Evolutionary conservation across 2,113 vertebrate genomes (phyloP).

Genomic region (Vombatus ursinus): DNA sequence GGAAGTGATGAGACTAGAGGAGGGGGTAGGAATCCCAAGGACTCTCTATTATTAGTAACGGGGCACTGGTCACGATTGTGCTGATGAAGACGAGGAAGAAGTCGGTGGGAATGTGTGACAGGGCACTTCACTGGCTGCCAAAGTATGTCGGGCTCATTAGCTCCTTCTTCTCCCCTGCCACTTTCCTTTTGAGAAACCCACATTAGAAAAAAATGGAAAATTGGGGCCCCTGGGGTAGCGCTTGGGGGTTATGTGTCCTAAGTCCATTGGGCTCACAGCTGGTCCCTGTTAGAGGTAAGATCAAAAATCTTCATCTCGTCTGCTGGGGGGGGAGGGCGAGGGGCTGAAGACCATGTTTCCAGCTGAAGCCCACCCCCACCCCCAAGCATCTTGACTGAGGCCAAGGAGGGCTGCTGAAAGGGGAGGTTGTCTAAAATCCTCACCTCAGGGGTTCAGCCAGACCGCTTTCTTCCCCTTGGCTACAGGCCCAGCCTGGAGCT

Average conservation of each 20-base stretch:
- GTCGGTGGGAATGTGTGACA: not conserved
- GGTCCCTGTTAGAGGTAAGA: not conserved
- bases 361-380: too few relatives aligned
- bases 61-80: conserved; percentile 8
- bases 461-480: too few relatives aligned
- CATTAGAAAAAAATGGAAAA: not conserved
- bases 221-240: too few relatives aligned
- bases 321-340: too few relatives aligned
- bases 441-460: too few relatives aligned
- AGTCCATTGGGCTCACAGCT: not conserved
- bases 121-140: not conserved
- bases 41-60: conserved; percentile 47
- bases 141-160: not conserved
- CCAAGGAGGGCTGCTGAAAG: conserved; percentile 6
- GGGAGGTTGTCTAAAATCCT: not conserved
- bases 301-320: too few relatives aligned
- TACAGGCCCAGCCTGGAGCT: too few relatives aligned
- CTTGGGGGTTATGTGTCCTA: not conserved
- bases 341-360: not conserved
- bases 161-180: not conserved
- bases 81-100: not conserved
- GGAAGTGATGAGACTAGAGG: conserved; percentile 52
- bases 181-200: not conserved
- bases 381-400: not conserved
- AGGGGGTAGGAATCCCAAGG: conserved; percentile 48